Conservation (phyloP, 2,113 vertebrate species). For the Reinhardtius hippoglossoides region DNA sequence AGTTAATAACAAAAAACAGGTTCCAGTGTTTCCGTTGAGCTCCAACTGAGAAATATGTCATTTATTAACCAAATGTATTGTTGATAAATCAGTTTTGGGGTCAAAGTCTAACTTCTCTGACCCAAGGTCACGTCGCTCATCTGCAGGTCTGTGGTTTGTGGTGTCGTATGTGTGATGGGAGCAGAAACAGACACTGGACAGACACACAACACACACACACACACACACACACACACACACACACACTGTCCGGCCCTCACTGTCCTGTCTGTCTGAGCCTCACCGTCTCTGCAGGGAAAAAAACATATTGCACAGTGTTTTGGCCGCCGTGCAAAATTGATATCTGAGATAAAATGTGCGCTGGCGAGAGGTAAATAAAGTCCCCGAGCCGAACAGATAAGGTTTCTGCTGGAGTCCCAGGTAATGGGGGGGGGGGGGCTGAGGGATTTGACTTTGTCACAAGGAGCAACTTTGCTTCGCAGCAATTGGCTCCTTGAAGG, state of each 20-base stretch:
- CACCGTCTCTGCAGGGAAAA: slow-evolving; percentile 6
- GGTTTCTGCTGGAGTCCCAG: slow-evolving; percentile 33
- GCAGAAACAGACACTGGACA: no score
- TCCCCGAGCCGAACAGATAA: slow-evolving; percentile 57
- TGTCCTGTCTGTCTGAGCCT: slow-evolving; percentile 27
- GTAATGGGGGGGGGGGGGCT: slow-evolving; percentile 26
- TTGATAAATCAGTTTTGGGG: neutral
- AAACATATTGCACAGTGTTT: slow-evolving; percentile 63
- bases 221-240: slow-evolving; percentile 2
- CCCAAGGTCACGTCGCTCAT: neutral
- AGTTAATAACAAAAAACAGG: neutral
- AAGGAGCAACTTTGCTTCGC: slow-evolving; percentile 29
- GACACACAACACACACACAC: neutral
- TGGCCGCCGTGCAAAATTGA: slow-evolving; percentile 80
- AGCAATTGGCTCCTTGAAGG: slow-evolving; percentile 9
- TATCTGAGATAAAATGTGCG: slow-evolving; percentile 70
- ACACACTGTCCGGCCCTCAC: neutral
- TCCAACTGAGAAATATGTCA: slow-evolving; percentile 10
- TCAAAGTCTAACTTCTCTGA: slow-evolving; percentile 12
- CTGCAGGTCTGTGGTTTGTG: neutral
- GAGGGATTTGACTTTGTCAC: slow-evolving; percentile 64
- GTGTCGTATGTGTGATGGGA: no score
- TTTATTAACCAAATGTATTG: slow-evolving; percentile 45
- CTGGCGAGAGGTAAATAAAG: slow-evolving; percentile 73
- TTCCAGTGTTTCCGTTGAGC: slow-evolving; percentile 11